Percentiles rank a stretch among this genome's conserved stretches.
These are phyloP conservation scores for Piscicola geometra DNA, from an alignment of 2,888 invertebrate species.

Conservation along the genomic window DNA sequence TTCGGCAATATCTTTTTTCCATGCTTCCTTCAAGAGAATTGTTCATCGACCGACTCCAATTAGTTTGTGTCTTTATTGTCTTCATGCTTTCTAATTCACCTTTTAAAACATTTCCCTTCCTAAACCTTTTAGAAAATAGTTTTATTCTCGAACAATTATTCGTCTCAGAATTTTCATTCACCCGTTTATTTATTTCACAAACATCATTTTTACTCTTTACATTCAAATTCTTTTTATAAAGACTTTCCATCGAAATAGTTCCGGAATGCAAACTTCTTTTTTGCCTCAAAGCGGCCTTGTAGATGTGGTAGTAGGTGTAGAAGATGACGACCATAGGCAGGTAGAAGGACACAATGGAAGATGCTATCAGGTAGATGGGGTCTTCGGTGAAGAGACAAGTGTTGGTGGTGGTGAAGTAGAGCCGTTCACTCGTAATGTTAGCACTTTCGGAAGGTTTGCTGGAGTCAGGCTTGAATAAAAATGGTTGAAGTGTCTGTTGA, in stretches of 20 bases:
- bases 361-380: constrained; percentile 89
- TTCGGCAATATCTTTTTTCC: background rate
- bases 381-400: constrained; percentile 91
- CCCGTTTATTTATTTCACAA: no score
- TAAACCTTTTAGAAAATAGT: no score
- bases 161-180: no score
- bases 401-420: constrained; percentile 36
- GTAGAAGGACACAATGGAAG: constrained; percentile 95
- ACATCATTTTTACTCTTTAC: no score
- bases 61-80: no score
- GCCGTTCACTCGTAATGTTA: constrained; percentile 19
- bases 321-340: constrained; percentile 94
- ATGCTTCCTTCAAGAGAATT: background rate
- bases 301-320: constrained; percentile 93
- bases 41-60: background rate
- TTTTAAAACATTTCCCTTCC: no score
- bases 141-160: no score
- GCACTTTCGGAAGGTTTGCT: background rate
- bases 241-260: constrained; percentile 62
- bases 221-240: background rate
- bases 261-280: constrained; percentile 75
- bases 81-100: no score
- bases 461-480: background rate
- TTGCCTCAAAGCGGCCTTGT: constrained; percentile 85
- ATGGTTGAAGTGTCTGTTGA: no score